Base-by-base conservation (phyloP, 2,113 vertebrate genomes). In the Aviceda subcristata region DNA sequence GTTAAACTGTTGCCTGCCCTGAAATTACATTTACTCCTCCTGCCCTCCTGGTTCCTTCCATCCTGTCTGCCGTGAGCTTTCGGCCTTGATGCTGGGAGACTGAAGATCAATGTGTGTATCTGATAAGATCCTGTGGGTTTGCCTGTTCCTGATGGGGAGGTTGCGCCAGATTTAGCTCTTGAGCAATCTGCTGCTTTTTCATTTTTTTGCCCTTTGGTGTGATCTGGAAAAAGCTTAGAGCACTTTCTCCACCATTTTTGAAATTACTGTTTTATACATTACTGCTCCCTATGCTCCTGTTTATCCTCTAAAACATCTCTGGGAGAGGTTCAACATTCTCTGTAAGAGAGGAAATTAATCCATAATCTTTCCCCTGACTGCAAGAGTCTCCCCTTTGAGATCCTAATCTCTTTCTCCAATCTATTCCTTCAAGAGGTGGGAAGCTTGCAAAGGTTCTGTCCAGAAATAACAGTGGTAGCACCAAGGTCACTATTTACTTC, bases 101-200 rank as follows among this genome's bases (percentile, higher is more conserved):
- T 67, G 26, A 78, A 72, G 13, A 39, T 20, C 11, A 39, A 27
- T 11, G 7, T 2, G 9, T 29, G 4, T 41, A 59, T 48, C 22
- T 60, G 50, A 30, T 36, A 30, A 73, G 29, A 38, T 51, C 17
- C 5, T 45, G 4, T 38, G 22, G 20, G 7, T 62, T 82, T 76
- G 3, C 1, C 18, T 75, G 10, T 15, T 84, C 26, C 17, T 69
- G 8, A 53, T 1, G 2, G 12, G 15, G 16, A 75, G 5, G 1
- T 41, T 89, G 11, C 67, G 27, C 15, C 59, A 73, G 53, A 29
- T 14, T 4, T 7, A 76, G 41, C 11, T 62, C 30, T 75, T 55
- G 29, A 72, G 85, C 71, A 7, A 69, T 36, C 34, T 57, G 12
- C 5, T 41, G 82, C 6, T 76, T 10, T 73, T 76, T 76, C 26